Evolutionary conservation across 1,140 invertebrate genomes (phyloP), one percentile per base, ranked within the genome.

Genomic region (Lepidurus arcticus): DNA sequence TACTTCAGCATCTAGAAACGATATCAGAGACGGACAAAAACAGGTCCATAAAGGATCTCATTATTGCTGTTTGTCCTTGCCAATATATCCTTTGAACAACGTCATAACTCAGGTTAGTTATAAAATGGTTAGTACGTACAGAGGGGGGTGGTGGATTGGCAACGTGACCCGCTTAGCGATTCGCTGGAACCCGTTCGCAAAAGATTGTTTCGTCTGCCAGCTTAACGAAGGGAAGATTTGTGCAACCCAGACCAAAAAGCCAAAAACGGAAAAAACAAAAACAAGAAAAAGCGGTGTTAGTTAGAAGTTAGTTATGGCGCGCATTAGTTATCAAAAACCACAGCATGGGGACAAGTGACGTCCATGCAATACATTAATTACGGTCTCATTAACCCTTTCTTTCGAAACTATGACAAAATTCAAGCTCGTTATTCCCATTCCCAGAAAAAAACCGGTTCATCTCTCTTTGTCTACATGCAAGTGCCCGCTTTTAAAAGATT

Each of bases 1-100:
- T 24, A 78, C 73, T 78, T 73, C 77, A 42, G 76, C 42, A 76
- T 76, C 76, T 76, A 44, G 26, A 76, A 76, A 75, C 43, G 16
- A 75, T 75, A 75, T 21, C 26, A n/a, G 9, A 75, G 26, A 8
- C 26, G n/a, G 16, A 65, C 16, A 65, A 65, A 65, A 9, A 65
- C 13, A 65, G 53, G 13, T 16, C 16, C 53, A 65, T 65, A 65
- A 65, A 65, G 53, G 53, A 65, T 21, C 53, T 65, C 53, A 65
- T 65, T 65, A 65, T n/a, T 65, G 21, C 13, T n/a, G 53, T 65
- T 65, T 21, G 53, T 21, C 16, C 8, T 21, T 16, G 53, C 16
- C 53, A 65, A 65, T 16, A 65, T 65, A 16, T 47, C 45, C 53
- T 16, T 65, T 65, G n/a, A 7, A 21, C 53, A 65, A 65, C 53